A percentile compares a stretch with the other conserved stretches of the same genome.
These are phyloP conservation scores for Sisor rabdophorus DNA, from an alignment of 2,113 vertebrate species.

Conservation along the genomic window DNA sequence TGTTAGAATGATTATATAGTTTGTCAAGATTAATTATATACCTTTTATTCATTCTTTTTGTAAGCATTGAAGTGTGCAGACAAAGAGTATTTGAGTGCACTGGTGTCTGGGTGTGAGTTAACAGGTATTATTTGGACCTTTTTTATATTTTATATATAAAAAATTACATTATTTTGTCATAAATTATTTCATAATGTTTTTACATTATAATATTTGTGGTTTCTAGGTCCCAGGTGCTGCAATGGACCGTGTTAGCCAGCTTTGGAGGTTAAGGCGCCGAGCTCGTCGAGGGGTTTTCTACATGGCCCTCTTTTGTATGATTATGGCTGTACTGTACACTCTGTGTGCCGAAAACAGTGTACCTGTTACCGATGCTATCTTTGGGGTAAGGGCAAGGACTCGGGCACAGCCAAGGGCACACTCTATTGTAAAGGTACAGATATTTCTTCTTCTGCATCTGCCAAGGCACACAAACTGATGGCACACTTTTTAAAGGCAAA, in stretches of 20 bases:
- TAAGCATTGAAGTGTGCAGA: no score
- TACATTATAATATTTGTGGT: not conserved
- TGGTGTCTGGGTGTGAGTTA: no score
- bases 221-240: constrained; percentile 65
- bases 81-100: no score
- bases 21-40: no score
- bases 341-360: constrained; percentile 75
- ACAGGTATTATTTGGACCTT: no score
- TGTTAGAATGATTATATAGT: no score
- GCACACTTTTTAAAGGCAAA: not conserved
- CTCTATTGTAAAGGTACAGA: constrained; percentile 61
- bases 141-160: no score
- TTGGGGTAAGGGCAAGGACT: constrained; percentile 65
- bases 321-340: constrained; percentile 71
- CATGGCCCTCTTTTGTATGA: constrained; percentile 70
- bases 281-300: constrained; percentile 68
- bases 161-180: no score
- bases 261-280: constrained; percentile 69
- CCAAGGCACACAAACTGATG: not conserved
- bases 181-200: no score
- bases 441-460: not conserved
- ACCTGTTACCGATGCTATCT: constrained; percentile 70
- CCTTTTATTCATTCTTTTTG: no score
- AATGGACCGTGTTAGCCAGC: constrained; percentile 69
- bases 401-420: constrained; percentile 69